These are phyloP conservation scores for Sialia sialis DNA, from an alignment of 2,113 vertebrate genomes.

Conservation along the genomic window DNA sequence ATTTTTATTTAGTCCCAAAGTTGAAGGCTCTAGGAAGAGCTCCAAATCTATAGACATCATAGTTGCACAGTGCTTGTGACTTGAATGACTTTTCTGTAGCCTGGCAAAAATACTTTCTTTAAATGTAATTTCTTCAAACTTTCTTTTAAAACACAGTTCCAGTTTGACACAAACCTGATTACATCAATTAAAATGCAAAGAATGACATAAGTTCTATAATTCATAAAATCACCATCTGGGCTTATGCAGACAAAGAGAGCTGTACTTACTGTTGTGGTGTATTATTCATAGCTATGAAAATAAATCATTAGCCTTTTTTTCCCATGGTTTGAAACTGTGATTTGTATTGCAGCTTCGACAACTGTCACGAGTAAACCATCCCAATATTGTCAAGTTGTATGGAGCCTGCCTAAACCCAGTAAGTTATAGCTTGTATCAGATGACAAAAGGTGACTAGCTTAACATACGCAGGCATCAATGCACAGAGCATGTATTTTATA, in stretches of 20 bases:
- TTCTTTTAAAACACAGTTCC: background rate
- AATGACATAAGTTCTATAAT: background rate
- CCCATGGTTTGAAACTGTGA: background rate
- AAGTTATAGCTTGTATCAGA: constrained; percentile 65
- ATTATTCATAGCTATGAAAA: background rate
- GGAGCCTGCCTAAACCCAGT: constrained; percentile 95
- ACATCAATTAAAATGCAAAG: background rate
- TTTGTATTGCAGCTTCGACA: constrained; percentile 87
- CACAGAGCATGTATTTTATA: background rate
- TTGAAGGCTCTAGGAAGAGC: background rate
- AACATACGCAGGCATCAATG: background rate
- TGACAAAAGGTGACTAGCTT: background rate
- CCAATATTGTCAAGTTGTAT: constrained; percentile 98
- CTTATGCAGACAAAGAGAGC: background rate
- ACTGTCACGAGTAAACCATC: constrained; percentile 95
- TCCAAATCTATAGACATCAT: background rate
- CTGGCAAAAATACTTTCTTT: background rate
- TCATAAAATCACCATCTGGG: background rate
- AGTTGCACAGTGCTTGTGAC: background rate
- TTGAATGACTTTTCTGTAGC: background rate
- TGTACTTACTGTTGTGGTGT: background rate
- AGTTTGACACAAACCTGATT: background rate
- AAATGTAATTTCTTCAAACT: background rate
- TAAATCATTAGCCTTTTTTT: background rate
- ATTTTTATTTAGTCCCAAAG: background rate